phyloP scores from a whole-genome alignment of 2,797 vertebrate genomes.

The Pagetopsis macropterus region DNA sequence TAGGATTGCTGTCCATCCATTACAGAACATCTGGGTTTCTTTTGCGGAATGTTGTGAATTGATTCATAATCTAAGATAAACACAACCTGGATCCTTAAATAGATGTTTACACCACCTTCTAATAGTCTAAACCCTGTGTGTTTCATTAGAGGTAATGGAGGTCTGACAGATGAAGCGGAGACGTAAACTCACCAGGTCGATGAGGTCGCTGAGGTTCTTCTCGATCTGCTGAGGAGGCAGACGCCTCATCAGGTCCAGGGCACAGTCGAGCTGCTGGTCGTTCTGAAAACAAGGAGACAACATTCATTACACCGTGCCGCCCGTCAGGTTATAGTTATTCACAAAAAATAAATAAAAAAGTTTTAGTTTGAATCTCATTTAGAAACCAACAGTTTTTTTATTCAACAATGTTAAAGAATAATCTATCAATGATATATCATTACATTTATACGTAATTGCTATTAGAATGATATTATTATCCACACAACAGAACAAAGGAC shows the following conservation, averaged over 20 bases:
- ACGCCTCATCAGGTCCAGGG: constrained; percentile 99
- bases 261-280: constrained; percentile 99
- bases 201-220: constrained; percentile 99
- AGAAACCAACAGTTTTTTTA: no score
- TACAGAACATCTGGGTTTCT: no score
- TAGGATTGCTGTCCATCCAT: no score
- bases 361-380: no score
- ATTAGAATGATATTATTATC: background rate
- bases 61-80: no score
- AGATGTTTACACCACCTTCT: no score
- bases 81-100: no score
- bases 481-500: background rate
- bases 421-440: no score
- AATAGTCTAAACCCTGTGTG: background rate
- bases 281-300: constrained; percentile 82
- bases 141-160: background rate
- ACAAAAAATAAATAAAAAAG: background rate
- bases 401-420: background rate
- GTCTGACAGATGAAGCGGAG: background rate
- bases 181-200: constrained; percentile 91
- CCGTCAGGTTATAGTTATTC: background rate
- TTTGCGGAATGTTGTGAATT: no score
- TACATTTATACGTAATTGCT: no score
- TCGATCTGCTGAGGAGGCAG: constrained; percentile 99
- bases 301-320: background rate